These are phyloP conservation scores for Drosophila robusta DNA, from an alignment of 2,888 invertebrate species.

Conservation along the genomic window DNA sequence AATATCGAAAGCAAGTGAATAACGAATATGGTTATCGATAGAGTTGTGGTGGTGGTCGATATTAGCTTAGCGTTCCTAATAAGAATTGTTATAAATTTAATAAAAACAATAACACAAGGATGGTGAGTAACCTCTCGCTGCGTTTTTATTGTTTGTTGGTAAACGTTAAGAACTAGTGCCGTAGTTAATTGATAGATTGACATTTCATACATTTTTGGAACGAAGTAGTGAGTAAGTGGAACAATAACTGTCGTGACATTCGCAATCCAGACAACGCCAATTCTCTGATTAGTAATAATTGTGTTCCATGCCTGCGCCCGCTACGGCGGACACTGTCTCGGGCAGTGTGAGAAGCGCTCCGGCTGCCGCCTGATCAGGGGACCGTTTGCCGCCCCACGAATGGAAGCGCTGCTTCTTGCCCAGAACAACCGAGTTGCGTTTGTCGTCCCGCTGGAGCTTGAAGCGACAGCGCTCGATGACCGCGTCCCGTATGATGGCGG, in stretches of 20 bases:
- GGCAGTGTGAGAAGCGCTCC: conserved; percentile 28
- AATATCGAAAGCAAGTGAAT: not conserved
- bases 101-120: conserved; percentile 35
- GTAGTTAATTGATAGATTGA: conserved; percentile 52
- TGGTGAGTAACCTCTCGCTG: conserved; percentile 55
- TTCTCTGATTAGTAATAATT: conserved; percentile 41
- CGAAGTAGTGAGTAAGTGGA: conserved; percentile 24
- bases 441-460: conserved; percentile 81
- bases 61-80: not conserved
- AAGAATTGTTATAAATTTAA: conserved; percentile 10
- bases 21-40: not conserved
- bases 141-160: conserved; percentile 42
- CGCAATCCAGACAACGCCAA: conserved; percentile 1
- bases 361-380: conserved; percentile 36
- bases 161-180: conserved; percentile 59
- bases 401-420: conserved; percentile 85
- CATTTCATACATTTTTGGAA: conserved; percentile 69
- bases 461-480: conserved; percentile 82
- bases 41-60: conserved; percentile 19
- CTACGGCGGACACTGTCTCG: conserved; percentile 23
- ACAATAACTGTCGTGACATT: conserved; percentile 12
- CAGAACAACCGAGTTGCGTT: conserved; percentile 82
- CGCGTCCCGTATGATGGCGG: conserved; percentile 79
- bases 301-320: conserved; percentile 33
- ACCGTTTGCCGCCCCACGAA: conserved; percentile 85